Evolutionary conservation across 2,797 vertebrate species (phyloP).

Genomic region (Molossus alvarezi): DNA sequence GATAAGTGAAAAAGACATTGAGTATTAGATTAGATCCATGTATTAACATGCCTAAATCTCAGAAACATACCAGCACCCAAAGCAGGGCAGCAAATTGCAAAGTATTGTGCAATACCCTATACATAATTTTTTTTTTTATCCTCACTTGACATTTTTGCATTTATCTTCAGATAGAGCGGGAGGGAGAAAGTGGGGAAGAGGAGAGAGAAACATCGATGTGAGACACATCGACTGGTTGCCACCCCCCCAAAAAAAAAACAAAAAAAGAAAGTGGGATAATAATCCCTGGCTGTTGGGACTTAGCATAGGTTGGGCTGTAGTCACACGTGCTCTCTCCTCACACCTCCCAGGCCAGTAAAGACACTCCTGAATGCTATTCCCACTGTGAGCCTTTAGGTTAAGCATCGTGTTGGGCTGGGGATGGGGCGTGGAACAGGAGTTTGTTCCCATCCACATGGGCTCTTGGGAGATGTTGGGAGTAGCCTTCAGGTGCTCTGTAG

Average conservation of each 20-base stretch:
- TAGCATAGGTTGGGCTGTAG: not conserved
- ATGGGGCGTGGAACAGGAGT: not conserved
- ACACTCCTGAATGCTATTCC: not conserved
- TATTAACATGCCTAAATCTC: not conserved
- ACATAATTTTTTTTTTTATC: not conserved
- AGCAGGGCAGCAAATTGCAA: not conserved
- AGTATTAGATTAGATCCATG: not conserved
- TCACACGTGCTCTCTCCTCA: not conserved
- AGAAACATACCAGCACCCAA: not conserved
- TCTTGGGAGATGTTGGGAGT: slow-evolving; percentile 27
- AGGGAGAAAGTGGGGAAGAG: no score
- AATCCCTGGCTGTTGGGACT: not conserved
- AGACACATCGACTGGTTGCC: no score
- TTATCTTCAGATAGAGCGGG: no score
- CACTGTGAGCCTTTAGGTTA: not conserved
- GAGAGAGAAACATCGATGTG: no score
- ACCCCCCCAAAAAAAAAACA: no score
- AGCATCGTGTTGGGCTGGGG: not conserved
- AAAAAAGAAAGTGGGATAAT: no score
- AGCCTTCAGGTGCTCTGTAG: not conserved
- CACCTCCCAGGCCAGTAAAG: not conserved
- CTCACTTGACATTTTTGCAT: no score
- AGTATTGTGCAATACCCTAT: not conserved
- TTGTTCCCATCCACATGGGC: not conserved
- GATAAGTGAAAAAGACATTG: not conserved